Percentiles rank a stretch among this genome's conserved stretches.
Evolutionary conservation across 2,113 vertebrate species (phyloP).

Genomic region (Eudorcas thomsonii): DNA sequence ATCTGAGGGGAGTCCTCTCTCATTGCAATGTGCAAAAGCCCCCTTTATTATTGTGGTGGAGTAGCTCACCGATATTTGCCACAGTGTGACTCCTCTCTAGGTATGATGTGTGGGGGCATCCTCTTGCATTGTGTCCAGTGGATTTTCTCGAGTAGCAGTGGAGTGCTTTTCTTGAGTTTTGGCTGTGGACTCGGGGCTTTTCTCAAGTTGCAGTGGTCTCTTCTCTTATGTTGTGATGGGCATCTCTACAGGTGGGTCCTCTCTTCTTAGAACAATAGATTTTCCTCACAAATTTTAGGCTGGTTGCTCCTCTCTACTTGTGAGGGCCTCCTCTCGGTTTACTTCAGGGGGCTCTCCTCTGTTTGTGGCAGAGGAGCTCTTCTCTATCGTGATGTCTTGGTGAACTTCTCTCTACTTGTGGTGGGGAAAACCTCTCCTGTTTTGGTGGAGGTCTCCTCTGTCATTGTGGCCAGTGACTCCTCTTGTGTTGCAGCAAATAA

Average conservation of each 20-base stretch:
- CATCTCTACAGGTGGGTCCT: fast-evolving
- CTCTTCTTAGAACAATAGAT: neutral
- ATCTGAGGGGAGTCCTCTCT: neutral
- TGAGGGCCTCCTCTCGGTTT: neutral
- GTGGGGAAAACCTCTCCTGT: neutral
- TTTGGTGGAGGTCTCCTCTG: neutral
- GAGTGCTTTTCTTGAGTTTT: neutral
- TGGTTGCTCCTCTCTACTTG: neutral
- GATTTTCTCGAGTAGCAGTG: neutral
- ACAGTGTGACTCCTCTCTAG: neutral
- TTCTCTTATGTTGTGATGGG: neutral
- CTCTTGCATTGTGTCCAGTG: neutral
- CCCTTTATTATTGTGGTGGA: neutral
- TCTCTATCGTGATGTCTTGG: neutral
- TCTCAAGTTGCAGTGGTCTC: neutral
- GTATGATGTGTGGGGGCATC: neutral
- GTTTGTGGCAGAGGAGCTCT: neutral
- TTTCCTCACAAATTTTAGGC: neutral
- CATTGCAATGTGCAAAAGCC: neutral
- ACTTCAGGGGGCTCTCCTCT: neutral
- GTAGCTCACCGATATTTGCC: no score
- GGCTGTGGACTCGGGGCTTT: fast-evolving
- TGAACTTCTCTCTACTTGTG: neutral
- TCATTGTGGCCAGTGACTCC: neutral
- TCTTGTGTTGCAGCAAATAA: neutral